Evolutionary conservation across 2,797 vertebrate species (phyloP), one percentile per base, ranked within the genome.

Genomic region (Huso huso): DNA sequence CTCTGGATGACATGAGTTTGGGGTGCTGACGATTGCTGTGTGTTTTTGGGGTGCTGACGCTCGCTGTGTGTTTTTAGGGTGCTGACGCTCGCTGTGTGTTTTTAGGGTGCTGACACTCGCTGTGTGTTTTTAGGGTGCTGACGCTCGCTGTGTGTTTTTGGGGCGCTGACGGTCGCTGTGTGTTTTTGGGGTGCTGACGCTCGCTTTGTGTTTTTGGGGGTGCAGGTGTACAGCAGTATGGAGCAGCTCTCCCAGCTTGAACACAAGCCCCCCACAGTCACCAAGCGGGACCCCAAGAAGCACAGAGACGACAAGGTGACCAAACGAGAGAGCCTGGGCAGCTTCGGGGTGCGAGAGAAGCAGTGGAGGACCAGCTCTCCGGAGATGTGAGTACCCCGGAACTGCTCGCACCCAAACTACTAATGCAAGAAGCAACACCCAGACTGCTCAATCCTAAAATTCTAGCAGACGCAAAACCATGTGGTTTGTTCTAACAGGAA

Each of bases 181-280:
- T 37, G 23, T 37, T 37, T 62, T 51, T 72, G 2, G 23, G 23
- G 23, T 37, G 23, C 23, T 37, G 23, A 37, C 23, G 4, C 67
- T 10, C n/a, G 52, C 49, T 68, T 64, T 67, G 48, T 65, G 1
- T 48, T 37, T 62, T 51, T 72, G 66, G 68, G 62, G 65, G 13
- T 71, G 63, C 76, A 96, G 94, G 93, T 95, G 15, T 95, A 95
- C 72, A 96, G 94, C 84, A 96, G 94, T 71, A 94, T 96, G 94
- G 94, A 96, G 72, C 94, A 95, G 71, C 81, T 96, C 18, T 93
- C 93, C 10, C 94, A 96, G 77, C 90, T 94, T 61, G 93, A 95
- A 71, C 90, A 93, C 77, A 95, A 95, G 78, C 83, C 90, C 7
- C 81, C 91, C 0, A 84, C 89, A 0, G 86, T 92, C 70, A 86